These are phyloP conservation scores for Clupea harengus DNA, from an alignment of 2,113 vertebrate species.

Conservation along the genomic window DNA sequence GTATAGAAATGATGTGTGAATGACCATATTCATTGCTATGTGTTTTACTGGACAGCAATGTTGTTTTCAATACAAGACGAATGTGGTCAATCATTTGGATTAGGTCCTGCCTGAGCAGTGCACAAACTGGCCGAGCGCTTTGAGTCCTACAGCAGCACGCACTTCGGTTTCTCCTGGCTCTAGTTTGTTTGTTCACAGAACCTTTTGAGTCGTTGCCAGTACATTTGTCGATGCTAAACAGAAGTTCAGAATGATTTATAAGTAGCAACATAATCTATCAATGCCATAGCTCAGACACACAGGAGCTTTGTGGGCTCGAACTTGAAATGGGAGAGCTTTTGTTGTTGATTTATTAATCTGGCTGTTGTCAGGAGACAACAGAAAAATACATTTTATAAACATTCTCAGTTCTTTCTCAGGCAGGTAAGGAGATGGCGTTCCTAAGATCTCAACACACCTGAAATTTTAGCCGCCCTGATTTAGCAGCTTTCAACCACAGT, in stretches of 20 bases:
- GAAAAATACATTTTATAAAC: slow-evolving; percentile 23
- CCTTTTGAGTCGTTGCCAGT: slow-evolving; percentile 21
- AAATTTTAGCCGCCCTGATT: slow-evolving; percentile 25
- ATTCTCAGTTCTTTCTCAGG: slow-evolving; percentile 28
- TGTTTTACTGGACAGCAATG: slow-evolving; percentile 10
- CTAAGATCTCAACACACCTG: not conserved
- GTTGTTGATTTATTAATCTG: not conserved
- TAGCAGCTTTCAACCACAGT: slow-evolving; percentile 48
- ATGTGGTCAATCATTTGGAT: not conserved
- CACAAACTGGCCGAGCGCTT: not conserved
- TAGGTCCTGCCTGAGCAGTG: slow-evolving; percentile 23
- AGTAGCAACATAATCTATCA: slow-evolving; percentile 37
- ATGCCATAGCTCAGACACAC: not conserved
- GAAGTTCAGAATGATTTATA: slow-evolving; percentile 34
- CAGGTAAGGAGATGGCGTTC: slow-evolving; percentile 6
- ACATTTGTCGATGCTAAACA: not conserved
- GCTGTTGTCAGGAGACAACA: not conserved
- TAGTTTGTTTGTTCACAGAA: not conserved
- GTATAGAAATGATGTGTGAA: slow-evolving; percentile 22
- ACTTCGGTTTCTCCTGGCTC: not conserved
- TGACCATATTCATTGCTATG: not conserved
- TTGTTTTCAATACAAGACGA: not conserved
- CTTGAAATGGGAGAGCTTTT: not conserved
- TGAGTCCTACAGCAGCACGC: not conserved
- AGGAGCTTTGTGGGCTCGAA: not conserved